Base-by-base conservation (phyloP, 2,797 vertebrate genomes). In the Peromyscus aztecus region DNA sequence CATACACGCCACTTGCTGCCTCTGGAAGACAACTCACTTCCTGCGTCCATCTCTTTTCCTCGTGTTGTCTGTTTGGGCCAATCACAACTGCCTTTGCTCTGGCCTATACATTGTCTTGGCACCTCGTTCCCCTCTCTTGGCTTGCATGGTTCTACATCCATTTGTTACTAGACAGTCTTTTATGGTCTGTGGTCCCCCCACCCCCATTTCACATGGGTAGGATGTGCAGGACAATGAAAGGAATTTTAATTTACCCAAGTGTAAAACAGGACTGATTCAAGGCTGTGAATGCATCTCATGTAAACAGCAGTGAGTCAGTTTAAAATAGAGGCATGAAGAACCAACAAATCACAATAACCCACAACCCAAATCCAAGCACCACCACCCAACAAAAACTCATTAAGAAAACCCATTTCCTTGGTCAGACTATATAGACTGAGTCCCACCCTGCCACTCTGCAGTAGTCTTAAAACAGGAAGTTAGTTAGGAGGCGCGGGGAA, bases 31-130 rank as follows among this genome's bases (percentile, higher is more conserved):
- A 89, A 7, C 2, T 29, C 19, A 31, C 37, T 31, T 65, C 55
- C 40, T 19, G 7, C 43, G 43, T 63, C 75, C 9, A 29, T 40
- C 43, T 10, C 55, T 63, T 52, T 77, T 24, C 43, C 11, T 57
- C 8, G 31, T 16, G 73, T 34, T 82, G 40, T 27, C 2, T 6
- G 31, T 67, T 16, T 86, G 59, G 23, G n/a, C 21, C n/a, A 49
- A 21, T 27, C n/a, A 46, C 40, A 75, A 61, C 2, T 0, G 13
- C 31, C 24, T 31, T 77, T 23, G 29, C 3, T 77, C 69, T 14
- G 46, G 19, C 9, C 4, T 17, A 23, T 0, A 19, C 10, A 3
- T 10, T 12, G 40, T 46, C n/a, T 7, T 4, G 6, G 43, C 6
- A 3, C 13, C 27, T 24, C 23, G 17, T 1, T 24, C 21, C 17